A percentile compares a stretch with the other conserved stretches of the same genome.
phyloP scores from a whole-genome alignment of 1,140 invertebrate species.

The Mizuhopecten yessoensis region DNA sequence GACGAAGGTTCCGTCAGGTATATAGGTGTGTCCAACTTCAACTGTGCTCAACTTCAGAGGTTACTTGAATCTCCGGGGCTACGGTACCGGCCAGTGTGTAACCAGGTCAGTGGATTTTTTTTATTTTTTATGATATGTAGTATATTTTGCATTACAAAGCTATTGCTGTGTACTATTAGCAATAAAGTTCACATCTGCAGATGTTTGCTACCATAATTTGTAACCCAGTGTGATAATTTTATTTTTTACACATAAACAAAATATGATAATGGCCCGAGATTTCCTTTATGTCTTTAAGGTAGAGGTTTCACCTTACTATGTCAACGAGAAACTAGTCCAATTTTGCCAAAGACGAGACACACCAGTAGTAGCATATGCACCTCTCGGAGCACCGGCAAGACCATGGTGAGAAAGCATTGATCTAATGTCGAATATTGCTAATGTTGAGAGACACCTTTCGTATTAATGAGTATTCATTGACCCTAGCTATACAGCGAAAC shows the following conservation, averaged over 20 bases:
- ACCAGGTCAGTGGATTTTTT: neutral
- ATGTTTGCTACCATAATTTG: no score
- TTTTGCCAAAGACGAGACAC: conserved; percentile 54
- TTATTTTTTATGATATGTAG: no score
- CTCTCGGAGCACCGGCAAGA: conserved; percentile 54
- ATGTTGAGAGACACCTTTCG: no score
- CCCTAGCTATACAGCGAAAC: no score
- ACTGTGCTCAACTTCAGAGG: neutral
- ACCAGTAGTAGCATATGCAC: conserved; percentile 59
- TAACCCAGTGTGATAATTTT: no score
- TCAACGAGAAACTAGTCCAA: conserved; percentile 50
- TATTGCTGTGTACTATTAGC: no score
- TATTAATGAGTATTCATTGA: no score
- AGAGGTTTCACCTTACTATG: conserved; percentile 59
- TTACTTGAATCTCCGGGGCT: neutral
- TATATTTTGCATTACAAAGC: no score
- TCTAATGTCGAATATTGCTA: no score
- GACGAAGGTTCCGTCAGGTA: neutral
- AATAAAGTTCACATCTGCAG: no score
- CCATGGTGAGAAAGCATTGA: conserved; percentile 52
- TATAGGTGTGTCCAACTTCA: conserved; percentile 9
- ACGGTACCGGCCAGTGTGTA: neutral
- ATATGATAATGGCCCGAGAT: no score
- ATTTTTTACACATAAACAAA: no score
- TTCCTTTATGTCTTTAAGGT: conserved; percentile 46